Evolutionary conservation across 2,797 vertebrate species (phyloP).

Genomic region (Florisuga fusca): DNA sequence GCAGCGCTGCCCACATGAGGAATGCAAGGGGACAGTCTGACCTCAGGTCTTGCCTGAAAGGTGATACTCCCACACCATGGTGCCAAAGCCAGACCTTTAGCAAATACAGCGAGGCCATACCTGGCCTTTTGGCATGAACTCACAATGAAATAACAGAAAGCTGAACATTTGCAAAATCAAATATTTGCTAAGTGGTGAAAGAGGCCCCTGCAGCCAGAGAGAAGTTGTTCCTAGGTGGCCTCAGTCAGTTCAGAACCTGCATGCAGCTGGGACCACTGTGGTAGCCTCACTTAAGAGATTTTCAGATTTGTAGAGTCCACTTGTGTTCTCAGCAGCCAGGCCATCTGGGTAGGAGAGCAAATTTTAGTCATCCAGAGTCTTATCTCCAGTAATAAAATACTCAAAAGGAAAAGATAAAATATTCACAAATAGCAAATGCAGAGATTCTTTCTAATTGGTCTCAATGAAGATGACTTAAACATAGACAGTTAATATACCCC

Average conservation of each 20-base stretch:
- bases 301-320: neutral
- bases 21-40: neutral
- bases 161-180: constrained; percentile 1
- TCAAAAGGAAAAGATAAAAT: neutral
- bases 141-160: neutral
- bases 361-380: neutral
- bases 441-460: neutral
- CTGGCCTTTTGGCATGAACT: neutral
- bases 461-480: constrained; percentile 19
- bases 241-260: neutral
- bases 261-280: neutral
- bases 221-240: neutral
- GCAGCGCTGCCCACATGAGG: neutral
- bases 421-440: neutral
- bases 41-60: neutral
- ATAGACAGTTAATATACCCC: neutral
- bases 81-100: constrained; percentile 10
- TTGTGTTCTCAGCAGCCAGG: neutral
- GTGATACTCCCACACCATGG: neutral
- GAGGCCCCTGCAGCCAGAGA: neutral
- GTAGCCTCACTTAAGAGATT: neutral
- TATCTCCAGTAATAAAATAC: neutral
- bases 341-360: neutral
- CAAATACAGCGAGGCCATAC: neutral
- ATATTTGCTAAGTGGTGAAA: neutral